phyloP scores from a whole-genome alignment of 1,140 invertebrate species.

The Agrilus planipennis region DNA sequence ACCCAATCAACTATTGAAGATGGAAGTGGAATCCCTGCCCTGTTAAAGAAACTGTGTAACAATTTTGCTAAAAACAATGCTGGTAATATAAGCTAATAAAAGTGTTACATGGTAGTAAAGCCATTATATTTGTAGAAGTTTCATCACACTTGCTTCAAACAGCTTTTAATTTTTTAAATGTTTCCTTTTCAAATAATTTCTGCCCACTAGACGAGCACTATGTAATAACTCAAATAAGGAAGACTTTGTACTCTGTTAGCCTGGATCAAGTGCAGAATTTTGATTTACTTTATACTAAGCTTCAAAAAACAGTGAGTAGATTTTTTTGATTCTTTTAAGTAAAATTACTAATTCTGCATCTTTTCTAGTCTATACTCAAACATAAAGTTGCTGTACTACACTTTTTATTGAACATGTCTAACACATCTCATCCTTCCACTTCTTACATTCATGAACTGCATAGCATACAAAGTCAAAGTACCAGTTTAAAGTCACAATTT shows the following conservation, averaged over 20 bases:
- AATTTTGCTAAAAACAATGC: slow-evolving; percentile 25
- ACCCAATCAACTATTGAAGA: background rate
- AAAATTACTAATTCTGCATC: background rate
- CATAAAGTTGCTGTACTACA: slow-evolving; percentile 10
- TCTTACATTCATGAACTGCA: slow-evolving; percentile 8
- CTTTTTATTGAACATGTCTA: slow-evolving; percentile 10
- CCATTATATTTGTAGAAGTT: slow-evolving; percentile 1
- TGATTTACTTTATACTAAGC: slow-evolving; percentile 24
- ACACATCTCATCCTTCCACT: background rate
- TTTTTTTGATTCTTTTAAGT: background rate
- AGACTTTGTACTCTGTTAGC: slow-evolving; percentile 15
- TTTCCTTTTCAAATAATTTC: background rate
- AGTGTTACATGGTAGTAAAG: slow-evolving; percentile 1
- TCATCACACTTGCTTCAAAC: slow-evolving; percentile 19
- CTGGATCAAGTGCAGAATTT: slow-evolving; percentile 21
- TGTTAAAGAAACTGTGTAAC: slow-evolving; percentile 28
- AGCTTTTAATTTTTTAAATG: slow-evolving; percentile 18
- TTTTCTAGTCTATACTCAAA: slow-evolving; percentile 11
- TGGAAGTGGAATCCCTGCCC: slow-evolving; percentile 4
- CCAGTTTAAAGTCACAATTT: slow-evolving; percentile 8
- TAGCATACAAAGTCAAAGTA: slow-evolving; percentile 1
- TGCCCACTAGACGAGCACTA: slow-evolving; percentile 17
- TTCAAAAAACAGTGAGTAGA: slow-evolving; percentile 26
- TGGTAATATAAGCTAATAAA: slow-evolving; percentile 23
- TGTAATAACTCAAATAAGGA: slow-evolving; percentile 20